Base-by-base conservation (phyloP, 1,140 invertebrate species). In the Kradibia gibbosae region DNA sequence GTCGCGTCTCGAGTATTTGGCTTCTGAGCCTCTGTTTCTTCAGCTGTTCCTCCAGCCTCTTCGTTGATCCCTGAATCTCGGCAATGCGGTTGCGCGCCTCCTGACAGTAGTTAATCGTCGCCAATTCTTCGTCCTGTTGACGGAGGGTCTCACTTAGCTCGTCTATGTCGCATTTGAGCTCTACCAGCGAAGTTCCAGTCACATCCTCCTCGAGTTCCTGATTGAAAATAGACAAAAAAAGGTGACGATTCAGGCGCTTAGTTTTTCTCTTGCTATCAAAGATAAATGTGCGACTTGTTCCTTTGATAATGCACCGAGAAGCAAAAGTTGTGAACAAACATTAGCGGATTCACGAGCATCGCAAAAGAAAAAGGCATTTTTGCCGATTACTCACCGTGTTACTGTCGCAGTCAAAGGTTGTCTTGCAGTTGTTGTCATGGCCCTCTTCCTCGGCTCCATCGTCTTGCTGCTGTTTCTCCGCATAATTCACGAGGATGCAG, bases 21-120 rank as follows among this genome's bases (percentile, higher is more conserved):
- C 83, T 88, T 13, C 82, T 85, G 7, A 86, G 74, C 70, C 82
- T 81, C 50, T 90, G 87, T 25, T 85, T 22, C n/a, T 87, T 83
- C n/a, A 89, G 86, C 36, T 84, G 84, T 25, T 82, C 77, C 65
- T 89, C 87, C 8, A 91, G 45, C 55, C 86, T 82, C 22, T 85
- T 36, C 0, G 85, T 85, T 20, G 80, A 73, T 1, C 20, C 77
- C 28, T 84, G 83, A 0, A 90, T 74, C 15, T 89, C 75, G 50
- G 82, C 83, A 10, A 84, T 42, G 67, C 74, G 74, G 50, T 34
- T 77, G 10, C 73, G 82, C 20, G 83, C 87, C 67, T 79, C 75
- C 42, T 86, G 50, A 36, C 86, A 86, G 67, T 87, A 85, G 45
- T 81, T 70, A 3, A 79, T 74, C 2, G 88, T 42, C 11, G 77